These are phyloP conservation scores for Spialia ferax DNA, from an alignment of 2,888 invertebrate species.

Conservation along the genomic window DNA sequence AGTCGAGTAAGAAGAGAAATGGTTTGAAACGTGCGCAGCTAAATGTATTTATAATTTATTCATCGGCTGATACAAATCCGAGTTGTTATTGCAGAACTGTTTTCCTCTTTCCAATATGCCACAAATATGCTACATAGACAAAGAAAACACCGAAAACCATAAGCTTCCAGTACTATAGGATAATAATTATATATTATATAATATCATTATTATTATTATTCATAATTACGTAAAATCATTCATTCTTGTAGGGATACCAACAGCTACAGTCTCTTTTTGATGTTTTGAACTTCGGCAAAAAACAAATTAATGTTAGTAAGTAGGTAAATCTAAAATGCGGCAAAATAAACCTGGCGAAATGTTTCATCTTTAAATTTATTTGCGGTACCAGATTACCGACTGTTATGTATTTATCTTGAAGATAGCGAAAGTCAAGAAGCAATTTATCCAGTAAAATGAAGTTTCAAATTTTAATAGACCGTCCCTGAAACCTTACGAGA, in stretches of 20 bases:
- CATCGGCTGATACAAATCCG: constrained; percentile 78
- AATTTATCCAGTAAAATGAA: constrained; percentile 81
- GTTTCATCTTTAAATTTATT: constrained; percentile 64
- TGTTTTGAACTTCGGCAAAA: neutral
- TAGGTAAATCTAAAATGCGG: constrained; percentile 21
- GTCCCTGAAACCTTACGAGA: constrained; percentile 64
- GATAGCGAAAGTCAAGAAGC: constrained; percentile 79
- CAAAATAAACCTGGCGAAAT: constrained; percentile 38
- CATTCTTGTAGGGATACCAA: no score
- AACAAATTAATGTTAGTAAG: neutral
- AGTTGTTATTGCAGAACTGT: constrained; percentile 73
- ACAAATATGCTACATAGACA: neutral
- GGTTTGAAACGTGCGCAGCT: constrained; percentile 78
- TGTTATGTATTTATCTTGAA: constrained; percentile 71
- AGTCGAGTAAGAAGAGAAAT: constrained; percentile 84
- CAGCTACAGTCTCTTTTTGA: neutral
- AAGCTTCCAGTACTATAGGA: no score
- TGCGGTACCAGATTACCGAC: constrained; percentile 70
- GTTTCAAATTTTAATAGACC: constrained; percentile 82
- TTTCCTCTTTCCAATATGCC: constrained; percentile 41
- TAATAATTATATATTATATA: no score
- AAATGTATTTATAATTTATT: constrained; percentile 86
- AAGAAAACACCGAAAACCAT: no score
- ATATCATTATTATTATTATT: no score
- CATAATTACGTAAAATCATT: no score